phyloP scores from a whole-genome alignment of 2,797 vertebrate genomes.

The Oreochromis grahami region DNA sequence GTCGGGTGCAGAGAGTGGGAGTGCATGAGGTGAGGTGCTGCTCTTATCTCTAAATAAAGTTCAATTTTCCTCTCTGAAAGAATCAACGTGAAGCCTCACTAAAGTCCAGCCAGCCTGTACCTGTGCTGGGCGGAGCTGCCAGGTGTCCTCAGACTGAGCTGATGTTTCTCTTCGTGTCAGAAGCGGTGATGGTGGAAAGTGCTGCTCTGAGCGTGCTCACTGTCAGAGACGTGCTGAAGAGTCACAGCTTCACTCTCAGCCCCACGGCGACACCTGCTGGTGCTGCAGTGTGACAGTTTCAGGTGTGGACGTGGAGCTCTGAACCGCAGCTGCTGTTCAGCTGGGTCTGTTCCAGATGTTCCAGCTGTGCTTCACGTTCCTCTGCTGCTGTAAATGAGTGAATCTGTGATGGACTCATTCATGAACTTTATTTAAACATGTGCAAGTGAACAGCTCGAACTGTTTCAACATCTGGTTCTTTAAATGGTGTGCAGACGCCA shows the following conservation, averaged over 20 bases:
- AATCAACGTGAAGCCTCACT: neutral
- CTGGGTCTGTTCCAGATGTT: neutral
- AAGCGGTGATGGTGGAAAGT: neutral
- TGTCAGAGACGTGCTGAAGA: neutral
- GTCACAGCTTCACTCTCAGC: neutral
- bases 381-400: neutral
- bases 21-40: neutral
- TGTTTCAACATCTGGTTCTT: neutral
- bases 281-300: neutral
- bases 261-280: neutral
- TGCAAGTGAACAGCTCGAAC: neutral
- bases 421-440: neutral
- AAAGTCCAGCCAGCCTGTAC: neutral
- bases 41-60: neutral
- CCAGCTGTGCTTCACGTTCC: neutral
- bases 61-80: neutral
- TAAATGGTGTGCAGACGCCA: neutral
- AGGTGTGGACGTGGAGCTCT: neutral
- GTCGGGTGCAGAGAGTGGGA: neutral
- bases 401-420: neutral
- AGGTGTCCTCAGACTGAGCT: neutral
- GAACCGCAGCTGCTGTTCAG: neutral
- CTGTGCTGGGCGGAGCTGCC: neutral
- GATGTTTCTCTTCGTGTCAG: neutral
- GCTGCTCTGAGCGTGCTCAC: neutral